Percentiles rank a stretch among this genome's conserved stretches.
phyloP scores from a whole-genome alignment of 2,113 vertebrate species.

The Struthio camelus region DNA sequence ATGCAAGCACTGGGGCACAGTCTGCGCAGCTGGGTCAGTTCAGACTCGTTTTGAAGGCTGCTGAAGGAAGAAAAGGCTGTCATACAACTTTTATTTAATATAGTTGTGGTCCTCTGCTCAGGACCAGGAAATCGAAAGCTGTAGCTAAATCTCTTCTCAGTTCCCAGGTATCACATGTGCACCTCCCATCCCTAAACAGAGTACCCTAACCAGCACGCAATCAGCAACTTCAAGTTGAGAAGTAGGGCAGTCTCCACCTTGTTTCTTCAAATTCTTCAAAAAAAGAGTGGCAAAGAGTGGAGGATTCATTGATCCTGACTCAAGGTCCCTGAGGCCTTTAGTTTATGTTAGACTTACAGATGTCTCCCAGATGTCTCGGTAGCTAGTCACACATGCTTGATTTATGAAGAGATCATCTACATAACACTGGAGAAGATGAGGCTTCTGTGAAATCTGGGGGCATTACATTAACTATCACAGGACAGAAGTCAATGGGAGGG shows the following conservation, averaged over 20 bases:
- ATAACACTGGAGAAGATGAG: neutral
- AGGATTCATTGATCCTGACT: neutral
- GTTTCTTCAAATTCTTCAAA: neutral
- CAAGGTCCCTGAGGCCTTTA: neutral
- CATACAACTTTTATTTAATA: neutral
- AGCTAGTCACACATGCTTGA: neutral
- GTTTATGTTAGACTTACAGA: neutral
- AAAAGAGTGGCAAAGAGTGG: neutral
- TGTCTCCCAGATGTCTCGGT: neutral
- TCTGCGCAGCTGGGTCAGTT: neutral
- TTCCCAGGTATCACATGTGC: neutral
- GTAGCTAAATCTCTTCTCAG: neutral
- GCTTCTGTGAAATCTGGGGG: neutral
- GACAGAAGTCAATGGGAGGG: neutral
- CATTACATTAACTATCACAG: neutral
- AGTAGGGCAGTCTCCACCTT: neutral
- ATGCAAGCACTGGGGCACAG: neutral
- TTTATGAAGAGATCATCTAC: neutral
- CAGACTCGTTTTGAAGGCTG: neutral
- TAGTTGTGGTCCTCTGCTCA: fast-evolving
- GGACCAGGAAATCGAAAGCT: neutral
- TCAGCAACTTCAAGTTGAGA: neutral
- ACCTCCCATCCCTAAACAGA: neutral
- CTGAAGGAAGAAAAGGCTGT: neutral
- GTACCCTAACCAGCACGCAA: neutral